Evolutionary conservation across 2,888 invertebrate genomes (phyloP), one percentile per base, ranked within the genome.

Genomic region (Hylaea fasciaria): DNA sequence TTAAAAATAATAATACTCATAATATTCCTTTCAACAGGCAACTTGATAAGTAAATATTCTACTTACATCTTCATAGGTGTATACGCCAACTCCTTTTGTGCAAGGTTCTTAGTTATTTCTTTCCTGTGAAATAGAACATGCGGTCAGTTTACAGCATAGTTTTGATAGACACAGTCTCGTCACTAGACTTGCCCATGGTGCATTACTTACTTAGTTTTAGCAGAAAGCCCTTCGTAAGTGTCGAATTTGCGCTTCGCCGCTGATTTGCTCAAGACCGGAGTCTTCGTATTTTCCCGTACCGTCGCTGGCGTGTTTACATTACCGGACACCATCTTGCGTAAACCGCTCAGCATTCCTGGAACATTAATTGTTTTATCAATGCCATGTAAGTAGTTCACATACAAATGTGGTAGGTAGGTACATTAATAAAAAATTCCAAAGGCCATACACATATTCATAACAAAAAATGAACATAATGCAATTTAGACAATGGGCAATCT

Each of bases 251-350:
- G 89, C 80, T 96, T 96, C 62, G 95, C 94, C 0, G 93, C 92
- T 9, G 94, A 94, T 73, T 94, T 93, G 76, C 93, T 94, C 44
- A 94, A 78, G 32, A 94, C 91, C 0, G 95, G 95, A 7, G 95
- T 94, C 65, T 89, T 85, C 9, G 81, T 76, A 60, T 82, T 81
- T 55, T 92, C 91, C 0, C 85, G 83, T 0, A 87, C 87, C 4
- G 89, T 87, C 0, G 89, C 85, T 0, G 93, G 89, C 39, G 93
- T 94, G 66, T 94, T 94, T 0, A 93, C 89, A 57, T 87, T 91
- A 55, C 94, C 95, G 0, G 95, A 94, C 9, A 96, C 96, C 86
- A 96, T 96, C 86, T 96, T 96, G 73, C 94, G 95, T 28, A 96
- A 86, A 3, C 96, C 96, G 80, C 93, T 95, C 60, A 96, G 93